Percentiles rank a stretch among this genome's conserved stretches.
Conservation (phyloP, 1,140 invertebrate genomes). For the Proctacanthus coquilletti region DNA sequence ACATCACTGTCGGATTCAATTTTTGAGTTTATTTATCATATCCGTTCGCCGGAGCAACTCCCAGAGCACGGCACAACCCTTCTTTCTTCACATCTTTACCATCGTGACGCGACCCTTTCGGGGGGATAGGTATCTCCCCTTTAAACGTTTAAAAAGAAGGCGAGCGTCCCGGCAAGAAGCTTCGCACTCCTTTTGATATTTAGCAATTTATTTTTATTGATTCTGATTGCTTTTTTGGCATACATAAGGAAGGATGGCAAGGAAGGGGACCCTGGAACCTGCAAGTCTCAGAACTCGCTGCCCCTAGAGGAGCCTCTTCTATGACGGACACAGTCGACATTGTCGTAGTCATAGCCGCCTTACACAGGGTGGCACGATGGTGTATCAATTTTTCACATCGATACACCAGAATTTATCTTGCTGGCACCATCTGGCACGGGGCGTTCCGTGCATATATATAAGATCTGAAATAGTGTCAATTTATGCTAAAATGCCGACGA, state of each 20-base stretch:
- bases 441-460: slow-evolving; percentile 4
- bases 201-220: no score
- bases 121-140: background rate
- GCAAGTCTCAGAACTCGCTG: no score
- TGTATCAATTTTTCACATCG: slow-evolving; percentile 2
- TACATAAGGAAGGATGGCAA: no score
- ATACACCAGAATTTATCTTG: background rate
- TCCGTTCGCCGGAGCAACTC: background rate
- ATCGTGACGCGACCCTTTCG: background rate
- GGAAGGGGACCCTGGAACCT: no score
- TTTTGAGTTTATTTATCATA: background rate
- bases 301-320: no score
- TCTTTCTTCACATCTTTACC: background rate
- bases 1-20: background rate
- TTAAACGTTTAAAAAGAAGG: background rate
- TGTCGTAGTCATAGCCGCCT: background rate
- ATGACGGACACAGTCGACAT: no score
- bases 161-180: no score
- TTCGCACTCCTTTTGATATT: no score
- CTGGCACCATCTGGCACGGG: slow-evolving; percentile 2
- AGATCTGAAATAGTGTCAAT: slow-evolving; percentile 6
- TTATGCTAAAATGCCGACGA: slow-evolving; percentile 5
- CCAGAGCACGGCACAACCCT: background rate
- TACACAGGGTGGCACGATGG: background rate
- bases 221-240: no score